Evolutionary conservation across 2,113 vertebrate genomes (phyloP), one percentile per base, ranked within the genome.

Genomic region (Motacilla alba): DNA sequence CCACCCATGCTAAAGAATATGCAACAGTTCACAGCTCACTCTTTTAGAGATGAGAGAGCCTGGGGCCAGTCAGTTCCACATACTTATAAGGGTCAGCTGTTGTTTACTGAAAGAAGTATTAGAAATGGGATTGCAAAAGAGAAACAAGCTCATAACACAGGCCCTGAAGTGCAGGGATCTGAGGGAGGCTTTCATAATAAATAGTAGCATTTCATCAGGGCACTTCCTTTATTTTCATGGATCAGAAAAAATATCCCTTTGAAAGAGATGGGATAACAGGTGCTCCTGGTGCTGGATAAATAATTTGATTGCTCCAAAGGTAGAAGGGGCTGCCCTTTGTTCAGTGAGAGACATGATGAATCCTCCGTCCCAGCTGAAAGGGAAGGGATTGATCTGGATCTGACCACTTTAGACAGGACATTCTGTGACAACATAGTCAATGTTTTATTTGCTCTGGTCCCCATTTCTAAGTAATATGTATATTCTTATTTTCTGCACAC

Each of bases 81-180:
- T 28, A 56, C 30, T 91, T 83, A 47, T 9, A 31, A 92, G 39
- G 80, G 73, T 95, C 89, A 92, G 60, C 41, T 86, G 67, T 27
- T 93, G 56, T 95, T 95, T 96, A 87, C 44, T 72, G 64, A 83
- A 87, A 94, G 44, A 74, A 75, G 39, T 67, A 78, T 77, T 83
- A 75, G 47, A 92, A 80, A 83, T 39, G 41, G 70, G 37, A 89
- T 84, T 95, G 80, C 77, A 94, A 81, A 94, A 89, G 80, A 84
- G 47, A 74, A 94, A 75, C 0, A 6, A 27, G 24, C 28, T 93
- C 76, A 50, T 70, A 70, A 44, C 22, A 60, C 30, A 78, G 64
- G 28, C 78, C 27, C 27, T 83, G 68, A 66, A 94, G 56, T 63
- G 78, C 35, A 14, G 30, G 24, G 7, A 20, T 92, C 50, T 47